Evolutionary conservation across 2,888 invertebrate species (phyloP).

Genomic region (Drosophila greeni): DNA sequence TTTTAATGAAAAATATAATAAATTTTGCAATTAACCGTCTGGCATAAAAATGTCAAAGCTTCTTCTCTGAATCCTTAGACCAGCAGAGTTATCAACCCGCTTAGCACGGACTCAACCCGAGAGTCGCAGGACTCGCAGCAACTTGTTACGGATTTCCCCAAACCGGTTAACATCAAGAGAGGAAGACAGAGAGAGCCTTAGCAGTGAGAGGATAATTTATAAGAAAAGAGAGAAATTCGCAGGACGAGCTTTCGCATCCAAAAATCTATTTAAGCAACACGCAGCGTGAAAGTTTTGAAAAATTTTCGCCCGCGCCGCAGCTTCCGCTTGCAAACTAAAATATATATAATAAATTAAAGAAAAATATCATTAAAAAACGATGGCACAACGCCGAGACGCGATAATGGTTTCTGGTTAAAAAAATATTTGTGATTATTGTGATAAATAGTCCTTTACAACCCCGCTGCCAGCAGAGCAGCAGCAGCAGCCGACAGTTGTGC

Average conservation of each 20-base stretch:
- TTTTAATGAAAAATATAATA: no score
- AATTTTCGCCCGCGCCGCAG: slow-evolving; percentile 25
- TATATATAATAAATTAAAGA: not conserved
- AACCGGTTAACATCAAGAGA: slow-evolving; percentile 7
- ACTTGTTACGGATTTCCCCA: slow-evolving; percentile 2
- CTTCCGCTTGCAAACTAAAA: slow-evolving; percentile 9
- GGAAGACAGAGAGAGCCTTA: not conserved
- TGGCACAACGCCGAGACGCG: not conserved
- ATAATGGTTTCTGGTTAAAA: not conserved
- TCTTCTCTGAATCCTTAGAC: no score
- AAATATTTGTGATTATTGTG: slow-evolving; percentile 7
- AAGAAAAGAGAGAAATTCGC: not conserved
- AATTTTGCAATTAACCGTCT: not conserved
- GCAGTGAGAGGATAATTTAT: slow-evolving; percentile 8
- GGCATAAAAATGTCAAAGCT: not conserved
- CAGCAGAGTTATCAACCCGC: not conserved
- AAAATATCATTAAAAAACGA: not conserved
- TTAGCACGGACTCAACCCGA: slow-evolving; percentile 1
- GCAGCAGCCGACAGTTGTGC: slow-evolving; percentile 65
- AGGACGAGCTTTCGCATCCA: slow-evolving; percentile 21
- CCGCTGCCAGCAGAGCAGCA: slow-evolving; percentile 20
- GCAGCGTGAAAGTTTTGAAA: slow-evolving; percentile 20
- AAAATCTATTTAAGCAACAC: slow-evolving; percentile 32
- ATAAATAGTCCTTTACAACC: slow-evolving; percentile 51
- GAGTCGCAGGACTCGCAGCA: not conserved